Base-by-base conservation (phyloP, 2,888 invertebrate genomes). In the Drosophila demipolita region DNA sequence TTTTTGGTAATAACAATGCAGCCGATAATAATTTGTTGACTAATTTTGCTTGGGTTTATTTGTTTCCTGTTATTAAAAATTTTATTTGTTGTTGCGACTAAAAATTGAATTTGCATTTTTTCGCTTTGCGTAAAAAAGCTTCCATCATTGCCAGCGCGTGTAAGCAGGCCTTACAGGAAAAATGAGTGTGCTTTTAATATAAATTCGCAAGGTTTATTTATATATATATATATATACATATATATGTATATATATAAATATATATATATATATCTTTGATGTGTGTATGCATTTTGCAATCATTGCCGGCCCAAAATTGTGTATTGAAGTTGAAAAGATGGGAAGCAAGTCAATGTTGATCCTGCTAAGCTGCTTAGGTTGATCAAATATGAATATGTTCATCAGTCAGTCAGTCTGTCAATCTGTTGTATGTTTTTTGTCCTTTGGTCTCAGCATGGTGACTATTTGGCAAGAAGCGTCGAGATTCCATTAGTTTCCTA, bases 401-500 rank as follows among this genome's bases (percentile, higher is more conserved):
- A 45, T 45, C 45, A 45, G 1, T 45, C 20, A 45, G 45, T 23
- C 23, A 23, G 23, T 23, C 23, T 8, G 45, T 23, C 23, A 23
- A 15, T 23, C 23, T 15, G 15, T 49, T 50, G 6, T 32, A 29
- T 50, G 29, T 26, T 17, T 50, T 50, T n/a, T 29, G n/a, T 11
- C 26, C 23, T 26, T 38, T 17, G 20, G 35, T 15, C 17, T 49
- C 29, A 48, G n/a, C 36, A 58, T 50, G 57, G 55, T 62, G 59
- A 61, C 62, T 76, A 64, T 64, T 76, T 52, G 50, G 52, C 64
- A 61, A 48, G 0, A 29, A 66, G 45, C 58, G 75, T 64, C 66
- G 54, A 48, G 69, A 81, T 82, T 82, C 71, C 75, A 84, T 74
- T 80, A 81, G 63, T 26, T 60, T 5, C 45, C 61, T 20, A 66